phyloP scores from a whole-genome alignment of 2,113 vertebrate genomes.

The Clarias magur region DNA sequence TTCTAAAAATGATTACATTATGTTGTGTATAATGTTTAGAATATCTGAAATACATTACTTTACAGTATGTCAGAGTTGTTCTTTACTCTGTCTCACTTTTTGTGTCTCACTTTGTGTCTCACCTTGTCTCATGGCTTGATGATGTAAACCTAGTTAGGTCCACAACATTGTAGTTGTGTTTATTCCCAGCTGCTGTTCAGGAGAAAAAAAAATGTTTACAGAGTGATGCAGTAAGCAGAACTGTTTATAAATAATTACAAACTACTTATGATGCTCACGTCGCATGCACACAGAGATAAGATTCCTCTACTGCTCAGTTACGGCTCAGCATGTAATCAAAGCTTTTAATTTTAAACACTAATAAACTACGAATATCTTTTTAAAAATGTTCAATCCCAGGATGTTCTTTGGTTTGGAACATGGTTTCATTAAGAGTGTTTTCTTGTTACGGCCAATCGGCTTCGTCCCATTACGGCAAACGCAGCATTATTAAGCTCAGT shows the following conservation, averaged over 20 bases:
- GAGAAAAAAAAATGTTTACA: not conserved
- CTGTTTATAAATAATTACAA: not conserved
- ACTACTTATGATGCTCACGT: not conserved
- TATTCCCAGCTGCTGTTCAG: not conserved
- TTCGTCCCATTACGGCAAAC: constrained; percentile 19
- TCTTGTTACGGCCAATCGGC: constrained; percentile 13
- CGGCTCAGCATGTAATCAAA: not conserved
- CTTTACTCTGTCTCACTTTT: not conserved
- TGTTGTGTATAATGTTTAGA: too few relatives aligned
- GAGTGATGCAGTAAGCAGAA: not conserved
- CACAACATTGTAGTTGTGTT: not conserved
- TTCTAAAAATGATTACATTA: too few relatives aligned
- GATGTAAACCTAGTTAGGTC: not conserved
- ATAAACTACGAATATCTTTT: not conserved
- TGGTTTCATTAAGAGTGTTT: not conserved
- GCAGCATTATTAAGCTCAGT: not conserved
- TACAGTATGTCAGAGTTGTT: not conserved
- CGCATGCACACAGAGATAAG: not conserved
- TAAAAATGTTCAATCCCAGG: not conserved
- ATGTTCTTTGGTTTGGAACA: not conserved
- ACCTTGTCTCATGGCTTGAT: not conserved
- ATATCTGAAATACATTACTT: not conserved
- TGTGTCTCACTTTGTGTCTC: not conserved
- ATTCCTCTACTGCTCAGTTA: not conserved
- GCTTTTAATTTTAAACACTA: not conserved